Conservation (phyloP, 1,140 invertebrate species). For the Antheraea mylitta region DNA sequence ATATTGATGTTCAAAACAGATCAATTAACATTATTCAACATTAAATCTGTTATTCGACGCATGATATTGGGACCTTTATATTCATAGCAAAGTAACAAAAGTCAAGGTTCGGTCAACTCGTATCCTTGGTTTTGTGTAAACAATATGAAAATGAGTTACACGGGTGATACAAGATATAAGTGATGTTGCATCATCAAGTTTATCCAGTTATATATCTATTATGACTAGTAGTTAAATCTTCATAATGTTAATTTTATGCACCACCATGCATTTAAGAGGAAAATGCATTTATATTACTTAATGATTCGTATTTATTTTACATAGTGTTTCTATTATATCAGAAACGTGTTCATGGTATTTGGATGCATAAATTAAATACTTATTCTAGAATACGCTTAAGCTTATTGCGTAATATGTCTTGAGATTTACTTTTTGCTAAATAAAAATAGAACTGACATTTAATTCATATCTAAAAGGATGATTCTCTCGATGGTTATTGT, state of each 20-base stretch:
- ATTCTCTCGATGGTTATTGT: too few species aligned
- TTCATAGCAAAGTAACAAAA: neutral
- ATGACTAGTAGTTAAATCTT: constrained; percentile 11
- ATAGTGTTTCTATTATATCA: neutral
- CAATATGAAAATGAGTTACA: constrained; percentile 4
- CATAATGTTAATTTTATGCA: constrained; percentile 22
- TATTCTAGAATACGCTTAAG: too few species aligned
- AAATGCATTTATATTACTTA: neutral
- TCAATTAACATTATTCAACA: too few species aligned
- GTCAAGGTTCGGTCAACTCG: neutral
- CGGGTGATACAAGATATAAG: constrained; percentile 1
- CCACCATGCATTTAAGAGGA: neutral
- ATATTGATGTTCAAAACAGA: too few species aligned
- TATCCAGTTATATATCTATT: constrained; percentile 33
- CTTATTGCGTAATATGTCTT: too few species aligned
- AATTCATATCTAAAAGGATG: too few species aligned
- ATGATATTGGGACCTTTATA: neutral
- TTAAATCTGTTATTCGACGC: too few species aligned
- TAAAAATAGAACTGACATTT: too few species aligned
- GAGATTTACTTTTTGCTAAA: too few species aligned
- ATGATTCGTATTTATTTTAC: neutral
- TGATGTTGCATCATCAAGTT: constrained; percentile 57
- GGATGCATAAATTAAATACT: neutral
- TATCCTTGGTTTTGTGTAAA: constrained; percentile 2
- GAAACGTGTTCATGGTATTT: neutral